Conservation (phyloP, 2,797 vertebrate species). For the Anguilla pacifica region DNA sequence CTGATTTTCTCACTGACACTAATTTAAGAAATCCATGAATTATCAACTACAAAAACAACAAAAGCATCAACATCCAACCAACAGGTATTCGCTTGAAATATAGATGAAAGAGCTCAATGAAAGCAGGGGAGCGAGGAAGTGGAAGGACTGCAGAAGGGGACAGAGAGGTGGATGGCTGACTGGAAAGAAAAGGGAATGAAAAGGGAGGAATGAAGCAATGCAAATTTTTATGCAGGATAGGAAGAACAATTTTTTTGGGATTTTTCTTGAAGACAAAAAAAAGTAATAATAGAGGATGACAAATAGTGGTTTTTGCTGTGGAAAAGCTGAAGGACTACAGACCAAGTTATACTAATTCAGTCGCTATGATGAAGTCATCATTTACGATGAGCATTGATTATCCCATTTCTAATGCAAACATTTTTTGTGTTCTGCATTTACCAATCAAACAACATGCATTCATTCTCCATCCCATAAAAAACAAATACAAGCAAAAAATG, state of each 20-base stretch:
- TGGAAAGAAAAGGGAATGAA: constrained; percentile 20
- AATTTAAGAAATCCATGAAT: neutral
- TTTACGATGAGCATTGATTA: neutral
- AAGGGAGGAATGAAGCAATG: neutral
- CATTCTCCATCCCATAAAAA: neutral
- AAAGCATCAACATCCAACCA: neutral
- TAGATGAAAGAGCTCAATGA: neutral
- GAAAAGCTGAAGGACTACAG: neutral
- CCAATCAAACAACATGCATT: neutral
- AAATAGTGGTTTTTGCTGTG: neutral
- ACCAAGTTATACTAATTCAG: neutral
- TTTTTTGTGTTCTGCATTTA: neutral
- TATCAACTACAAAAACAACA: neutral
- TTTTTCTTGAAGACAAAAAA: neutral
- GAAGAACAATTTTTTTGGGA: neutral
- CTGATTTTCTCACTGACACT: neutral
- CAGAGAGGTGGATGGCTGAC: constrained; percentile 3
- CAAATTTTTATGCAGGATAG: neutral
- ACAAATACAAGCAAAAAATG: neutral
- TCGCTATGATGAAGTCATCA: too few relatives aligned
- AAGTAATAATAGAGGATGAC: neutral
- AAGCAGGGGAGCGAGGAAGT: neutral
- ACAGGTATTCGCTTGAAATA: neutral
- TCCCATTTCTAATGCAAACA: neutral
- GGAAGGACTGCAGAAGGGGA: neutral